Percentiles rank a stretch among this genome's conserved stretches.
Evolutionary conservation across 1,140 invertebrate genomes (phyloP).

Genomic region (Caerostris extrusa): DNA sequence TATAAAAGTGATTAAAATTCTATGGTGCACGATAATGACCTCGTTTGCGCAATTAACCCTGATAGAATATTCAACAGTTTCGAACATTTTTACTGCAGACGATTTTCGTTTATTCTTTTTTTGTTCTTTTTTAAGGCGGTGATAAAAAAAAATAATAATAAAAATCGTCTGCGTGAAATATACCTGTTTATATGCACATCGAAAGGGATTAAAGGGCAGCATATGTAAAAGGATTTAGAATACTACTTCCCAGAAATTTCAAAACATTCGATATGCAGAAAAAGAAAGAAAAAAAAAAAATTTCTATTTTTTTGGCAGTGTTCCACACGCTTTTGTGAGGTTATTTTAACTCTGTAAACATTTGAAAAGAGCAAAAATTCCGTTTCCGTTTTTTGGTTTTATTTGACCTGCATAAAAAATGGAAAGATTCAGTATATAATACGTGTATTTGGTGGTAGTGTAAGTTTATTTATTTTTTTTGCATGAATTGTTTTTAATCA

Average conservation of each 20-base stretch:
- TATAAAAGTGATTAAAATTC: slow-evolving; percentile 31
- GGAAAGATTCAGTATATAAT: neutral
- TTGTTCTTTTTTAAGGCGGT: neutral
- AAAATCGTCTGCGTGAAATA: slow-evolving; percentile 28
- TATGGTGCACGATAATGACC: neutral
- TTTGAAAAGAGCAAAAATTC: slow-evolving; percentile 55
- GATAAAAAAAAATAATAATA: neutral
- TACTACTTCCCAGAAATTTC: neutral
- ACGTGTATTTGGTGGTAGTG: neutral
- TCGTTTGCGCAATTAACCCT: slow-evolving; percentile 27
- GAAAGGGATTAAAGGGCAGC: slow-evolving; percentile 4
- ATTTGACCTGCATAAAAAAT: neutral
- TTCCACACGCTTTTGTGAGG: slow-evolving; percentile 46
- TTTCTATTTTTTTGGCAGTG: slow-evolving; percentile 2
- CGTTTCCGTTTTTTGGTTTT: neutral
- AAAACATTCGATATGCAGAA: neutral
- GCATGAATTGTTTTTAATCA: neutral
- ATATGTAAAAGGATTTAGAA: neutral
- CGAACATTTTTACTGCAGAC: neutral
- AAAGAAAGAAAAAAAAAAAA: neutral
- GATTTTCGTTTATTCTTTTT: slow-evolving; percentile 10
- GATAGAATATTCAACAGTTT: slow-evolving; percentile 58
- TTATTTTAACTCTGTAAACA: slow-evolving; percentile 64
- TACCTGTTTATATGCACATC: slow-evolving; percentile 13
- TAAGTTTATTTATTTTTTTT: neutral